Conservation (phyloP, 2,888 invertebrate genomes). For the Apoda limacodes region DNA sequence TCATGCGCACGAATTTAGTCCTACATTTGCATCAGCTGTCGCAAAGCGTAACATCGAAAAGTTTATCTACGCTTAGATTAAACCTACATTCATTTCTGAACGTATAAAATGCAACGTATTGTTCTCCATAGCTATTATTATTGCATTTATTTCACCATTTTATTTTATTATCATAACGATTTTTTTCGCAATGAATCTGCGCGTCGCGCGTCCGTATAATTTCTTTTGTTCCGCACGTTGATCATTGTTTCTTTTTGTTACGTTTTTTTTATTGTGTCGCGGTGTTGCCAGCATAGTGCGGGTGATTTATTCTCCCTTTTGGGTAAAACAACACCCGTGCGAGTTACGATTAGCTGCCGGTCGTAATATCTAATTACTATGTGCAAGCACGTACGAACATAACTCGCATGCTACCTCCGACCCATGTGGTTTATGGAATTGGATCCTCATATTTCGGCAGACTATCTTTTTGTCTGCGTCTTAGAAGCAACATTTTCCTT, state of each 20-base stretch:
- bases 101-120: constrained; percentile 48
- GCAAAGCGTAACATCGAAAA: constrained; percentile 46
- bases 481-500: constrained; percentile 28
- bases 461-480: constrained; percentile 44
- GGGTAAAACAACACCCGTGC: constrained; percentile 67
- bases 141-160: constrained; percentile 51
- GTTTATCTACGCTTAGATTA: constrained; percentile 44
- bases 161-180: constrained; percentile 65
- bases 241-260: constrained; percentile 59
- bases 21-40: constrained; percentile 55
- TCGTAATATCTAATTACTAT: constrained; percentile 69
- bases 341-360: constrained; percentile 64
- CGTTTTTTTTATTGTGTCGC: constrained; percentile 51
- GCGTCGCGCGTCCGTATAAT: constrained; percentile 40
- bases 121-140: constrained; percentile 40
- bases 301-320: constrained; percentile 65
- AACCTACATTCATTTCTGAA: constrained; percentile 51
- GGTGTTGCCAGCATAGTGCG: constrained; percentile 41
- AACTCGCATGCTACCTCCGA: constrained; percentile 61
- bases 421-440: constrained; percentile 67
- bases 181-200: constrained; percentile 58
- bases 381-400: constrained; percentile 63
- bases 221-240: constrained; percentile 63
- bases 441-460: constrained; percentile 67
- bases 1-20: constrained; percentile 49